Conservation (phyloP, 2,113 vertebrate species). For the Barnardius zonarius region DNA sequence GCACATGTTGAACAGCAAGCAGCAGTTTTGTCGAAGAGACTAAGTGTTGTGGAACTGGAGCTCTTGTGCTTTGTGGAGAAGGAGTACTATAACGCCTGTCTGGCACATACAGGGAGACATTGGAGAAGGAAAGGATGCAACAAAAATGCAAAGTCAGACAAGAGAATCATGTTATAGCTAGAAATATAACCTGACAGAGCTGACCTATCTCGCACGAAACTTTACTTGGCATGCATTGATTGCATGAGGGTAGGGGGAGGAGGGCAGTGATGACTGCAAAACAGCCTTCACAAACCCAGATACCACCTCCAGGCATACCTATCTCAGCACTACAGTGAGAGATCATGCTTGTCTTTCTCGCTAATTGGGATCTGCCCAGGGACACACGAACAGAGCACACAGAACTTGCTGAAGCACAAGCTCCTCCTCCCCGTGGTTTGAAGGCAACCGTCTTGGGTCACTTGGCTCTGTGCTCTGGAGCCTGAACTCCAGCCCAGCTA, state of each 20-base stretch:
- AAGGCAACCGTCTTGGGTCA: not conserved
- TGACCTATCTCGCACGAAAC: not conserved
- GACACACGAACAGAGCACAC: not conserved
- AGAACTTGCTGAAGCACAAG: not conserved
- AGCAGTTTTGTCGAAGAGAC: not conserved
- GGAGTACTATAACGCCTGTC: not conserved
- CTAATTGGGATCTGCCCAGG: not conserved
- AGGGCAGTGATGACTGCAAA: not conserved
- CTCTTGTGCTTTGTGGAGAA: not conserved
- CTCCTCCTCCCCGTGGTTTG: not conserved
- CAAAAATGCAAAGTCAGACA: not conserved
- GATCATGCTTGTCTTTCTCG: not conserved
- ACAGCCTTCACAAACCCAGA: not conserved
- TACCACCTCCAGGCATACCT: not conserved
- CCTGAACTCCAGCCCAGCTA: not conserved
- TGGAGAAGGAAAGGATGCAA: not conserved
- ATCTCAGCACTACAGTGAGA: not conserved
- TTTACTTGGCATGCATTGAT: not conserved
- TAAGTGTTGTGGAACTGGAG: not conserved
- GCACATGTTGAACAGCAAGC: not conserved
- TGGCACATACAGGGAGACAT: not conserved
- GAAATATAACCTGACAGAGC: not conserved
- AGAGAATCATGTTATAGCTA: not conserved
- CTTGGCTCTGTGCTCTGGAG: not conserved
- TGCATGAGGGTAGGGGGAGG: not conserved